These are phyloP conservation scores for Corythornis madagascariensis DNA, from an alignment of 2,113 vertebrate species.

Conservation along the genomic window DNA sequence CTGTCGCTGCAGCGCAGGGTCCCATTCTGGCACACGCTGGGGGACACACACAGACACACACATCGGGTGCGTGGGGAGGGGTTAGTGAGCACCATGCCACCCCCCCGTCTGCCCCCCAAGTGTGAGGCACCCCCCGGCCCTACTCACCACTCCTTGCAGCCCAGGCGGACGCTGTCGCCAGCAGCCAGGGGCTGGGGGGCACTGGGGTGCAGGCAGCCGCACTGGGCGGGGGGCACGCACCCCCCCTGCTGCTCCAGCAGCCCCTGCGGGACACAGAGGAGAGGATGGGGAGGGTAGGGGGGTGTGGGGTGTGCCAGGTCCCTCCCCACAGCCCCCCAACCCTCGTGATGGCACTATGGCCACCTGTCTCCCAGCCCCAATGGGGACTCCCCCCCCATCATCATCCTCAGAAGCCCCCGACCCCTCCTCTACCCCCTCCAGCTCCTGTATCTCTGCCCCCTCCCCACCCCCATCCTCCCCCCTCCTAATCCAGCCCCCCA, in stretches of 20 bases:
- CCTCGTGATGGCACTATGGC: too few species aligned
- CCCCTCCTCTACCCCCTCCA: neutral
- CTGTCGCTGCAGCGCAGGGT: conserved; percentile 78
- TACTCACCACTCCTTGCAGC: neutral
- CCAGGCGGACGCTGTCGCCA: neutral
- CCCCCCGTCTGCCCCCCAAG: too few species aligned
- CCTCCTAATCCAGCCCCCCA: neutral
- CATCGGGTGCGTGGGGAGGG: too few species aligned
- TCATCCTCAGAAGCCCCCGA: too few species aligned
- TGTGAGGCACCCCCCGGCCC: neutral
- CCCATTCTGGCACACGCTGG: conserved; percentile 81
- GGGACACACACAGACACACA: neutral
- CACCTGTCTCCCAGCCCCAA: too few species aligned
- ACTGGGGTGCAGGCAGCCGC: neutral
- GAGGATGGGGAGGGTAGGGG: neutral
- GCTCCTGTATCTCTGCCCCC: neutral
- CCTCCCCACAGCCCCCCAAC: neutral
- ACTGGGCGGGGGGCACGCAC: neutral
- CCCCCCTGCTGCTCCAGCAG: neutral
- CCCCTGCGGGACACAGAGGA: neutral
- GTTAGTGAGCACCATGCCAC: neutral
- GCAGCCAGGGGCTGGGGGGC: neutral
- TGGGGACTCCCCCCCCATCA: too few species aligned
- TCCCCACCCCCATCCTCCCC: neutral
- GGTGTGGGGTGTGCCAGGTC: neutral